These are phyloP conservation scores for Megalurothrips usitatus DNA, from an alignment of 2,888 invertebrate species.

Conservation along the genomic window DNA sequence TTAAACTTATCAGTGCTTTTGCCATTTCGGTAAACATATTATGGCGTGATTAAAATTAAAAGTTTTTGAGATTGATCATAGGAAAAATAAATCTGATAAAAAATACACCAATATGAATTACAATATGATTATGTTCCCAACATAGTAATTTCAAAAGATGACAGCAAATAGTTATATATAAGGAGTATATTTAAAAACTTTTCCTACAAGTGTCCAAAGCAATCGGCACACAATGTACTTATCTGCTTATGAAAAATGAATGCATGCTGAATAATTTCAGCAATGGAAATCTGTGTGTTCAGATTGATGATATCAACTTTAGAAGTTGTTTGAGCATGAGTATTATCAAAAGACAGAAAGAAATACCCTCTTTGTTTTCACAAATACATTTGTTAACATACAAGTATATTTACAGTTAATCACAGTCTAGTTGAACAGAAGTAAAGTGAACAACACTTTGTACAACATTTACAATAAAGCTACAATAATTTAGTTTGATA, in stretches of 20 bases:
- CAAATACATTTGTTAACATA: not conserved
- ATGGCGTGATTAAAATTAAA: not conserved
- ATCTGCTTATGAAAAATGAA: not conserved
- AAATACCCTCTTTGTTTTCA: not conserved
- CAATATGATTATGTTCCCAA: not conserved
- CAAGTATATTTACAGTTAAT: slow-evolving; percentile 11
- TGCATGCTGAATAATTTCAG: not conserved
- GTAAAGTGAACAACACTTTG: not conserved
- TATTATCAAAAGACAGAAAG: not conserved
- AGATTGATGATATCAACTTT: not conserved
- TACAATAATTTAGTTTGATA: slow-evolving; percentile 13
- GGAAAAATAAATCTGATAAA: slow-evolving; percentile 10
- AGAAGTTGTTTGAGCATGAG: not conserved
- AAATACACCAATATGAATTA: not conserved
- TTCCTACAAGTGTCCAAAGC: not conserved
- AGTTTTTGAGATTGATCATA: not conserved
- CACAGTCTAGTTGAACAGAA: slow-evolving; percentile 17
- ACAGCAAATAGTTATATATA: not conserved
- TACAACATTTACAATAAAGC: not conserved
- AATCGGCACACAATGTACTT: not conserved
- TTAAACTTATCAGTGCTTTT: not conserved
- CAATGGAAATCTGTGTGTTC: not conserved
- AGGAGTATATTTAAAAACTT: not conserved
- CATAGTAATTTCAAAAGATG: not conserved
- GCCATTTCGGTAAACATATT: not conserved